phyloP scores from a whole-genome alignment of 2,888 invertebrate species.

The Lepidocyrtinus sp. region DNA sequence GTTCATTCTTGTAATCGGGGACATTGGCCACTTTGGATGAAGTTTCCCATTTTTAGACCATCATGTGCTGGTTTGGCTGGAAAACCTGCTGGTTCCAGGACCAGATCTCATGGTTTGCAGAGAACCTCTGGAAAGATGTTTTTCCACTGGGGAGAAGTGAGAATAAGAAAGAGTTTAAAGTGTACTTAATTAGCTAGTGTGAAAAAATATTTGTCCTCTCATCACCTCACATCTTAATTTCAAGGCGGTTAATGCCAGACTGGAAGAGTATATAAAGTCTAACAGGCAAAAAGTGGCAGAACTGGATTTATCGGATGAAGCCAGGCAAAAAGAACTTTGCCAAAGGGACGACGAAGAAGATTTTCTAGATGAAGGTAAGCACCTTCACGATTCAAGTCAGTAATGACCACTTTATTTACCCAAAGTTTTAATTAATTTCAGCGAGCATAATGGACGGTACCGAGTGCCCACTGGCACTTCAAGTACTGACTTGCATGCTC shows the following conservation, averaged over 20 bases:
- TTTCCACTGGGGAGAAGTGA: slow-evolving; percentile 95
- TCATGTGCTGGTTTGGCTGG: slow-evolving; percentile 76
- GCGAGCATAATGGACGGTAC: slow-evolving; percentile 83
- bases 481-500: slow-evolving; percentile 93
- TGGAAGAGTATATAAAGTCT: slow-evolving; percentile 90
- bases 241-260: slow-evolving; percentile 85
- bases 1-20: slow-evolving; percentile 98
- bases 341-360: slow-evolving; percentile 91
- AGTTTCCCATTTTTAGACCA: slow-evolving; percentile 84
- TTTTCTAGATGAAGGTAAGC: slow-evolving; percentile 92
- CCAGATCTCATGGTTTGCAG: slow-evolving; percentile 79
- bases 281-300: slow-evolving; percentile 81
- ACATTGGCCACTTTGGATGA: slow-evolving; percentile 99
- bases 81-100: slow-evolving; percentile 66
- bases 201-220: too few species aligned
- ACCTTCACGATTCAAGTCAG: not conserved
- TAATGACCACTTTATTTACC: slow-evolving; percentile 36
- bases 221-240: too few species aligned
- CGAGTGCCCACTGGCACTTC: slow-evolving; percentile 89
- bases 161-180: too few species aligned
- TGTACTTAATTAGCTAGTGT: too few species aligned
- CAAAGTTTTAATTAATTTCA: too few species aligned
- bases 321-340: slow-evolving; percentile 83
- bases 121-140: slow-evolving; percentile 96
- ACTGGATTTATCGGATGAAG: slow-evolving; percentile 74